Evolutionary conservation across 2,888 invertebrate species (phyloP), one percentile per base, ranked within the genome.

Genomic region (Mimachlamys varia): DNA sequence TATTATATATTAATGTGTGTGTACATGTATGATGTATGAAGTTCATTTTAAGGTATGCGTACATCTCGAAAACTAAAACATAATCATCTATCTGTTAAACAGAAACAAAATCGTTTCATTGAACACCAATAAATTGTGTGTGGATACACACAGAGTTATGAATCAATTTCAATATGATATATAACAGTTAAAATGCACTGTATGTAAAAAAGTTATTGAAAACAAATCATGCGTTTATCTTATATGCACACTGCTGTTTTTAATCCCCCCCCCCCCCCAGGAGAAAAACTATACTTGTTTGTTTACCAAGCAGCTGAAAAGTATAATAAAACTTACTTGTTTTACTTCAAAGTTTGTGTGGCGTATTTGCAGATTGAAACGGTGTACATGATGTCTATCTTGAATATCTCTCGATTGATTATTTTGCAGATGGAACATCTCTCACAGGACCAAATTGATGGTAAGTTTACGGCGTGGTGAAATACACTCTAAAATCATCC

Each of bases 391-490:
- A 33, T 27, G 76, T 76, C 22, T 33, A 33, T 33, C 10, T 13
- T 76, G 27, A n/a, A 76, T 76, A 76, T 76, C 76, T 12, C 76
- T 33, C 76, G 22, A 76, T 89, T 76, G 53, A 49, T 88, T 90
- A 55, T 90, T 22, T 49, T 90, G 13, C 88, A 90, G 89, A 88
- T 88, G 49, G 44, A 90, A 37, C 87, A 55, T 37, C 88, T 90
- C 88, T 55, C 89, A 88, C 55, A 87, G 55, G 89, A 90, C 22
- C 89, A 90, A 88, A 87, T 90, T 33, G 88, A 88, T n/a, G 89
- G 89, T 90, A 90, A 90, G 89, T 76, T 27, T 33, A 33, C 4
- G 33, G 27, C 76, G 22, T 76, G 2, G 76, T 76, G 76, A 76
- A 33, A 33, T 76, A 58, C 58, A 22, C n/a, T n/a, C 58, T 58